Evolutionary conservation across 2,113 vertebrate species (phyloP), one percentile per base, ranked within the genome.

Genomic region (Gobiocypris rarus): DNA sequence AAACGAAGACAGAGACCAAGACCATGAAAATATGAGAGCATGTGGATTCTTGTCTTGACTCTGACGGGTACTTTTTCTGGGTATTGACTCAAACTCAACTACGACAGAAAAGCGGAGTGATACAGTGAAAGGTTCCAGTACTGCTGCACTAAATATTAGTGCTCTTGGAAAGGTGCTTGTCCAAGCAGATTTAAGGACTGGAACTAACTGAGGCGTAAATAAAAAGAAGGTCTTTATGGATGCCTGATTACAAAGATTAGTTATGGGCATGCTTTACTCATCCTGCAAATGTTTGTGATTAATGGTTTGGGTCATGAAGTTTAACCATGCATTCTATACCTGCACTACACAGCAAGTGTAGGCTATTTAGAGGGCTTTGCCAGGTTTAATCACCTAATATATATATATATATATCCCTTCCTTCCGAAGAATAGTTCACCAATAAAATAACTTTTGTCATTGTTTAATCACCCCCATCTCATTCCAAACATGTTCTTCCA

Each of bases 211-310:
- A 38, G 38, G 38, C 7, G 38, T 38, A 50, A 79, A 54, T 81
- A 22, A 83, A 87, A 88, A 81, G 84, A 77, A 31, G 84, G 71
- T 86, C 84, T 86, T 86, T 83, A 88, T 88, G 87, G 87, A 88
- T 88, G 87, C 75, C 77, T 86, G 28, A 76, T 74, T 59, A 80
- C 58, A 83, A 50, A 67, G 22, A 3, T 86, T 31, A 82, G 45
- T 43, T 5, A 71, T 73, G 34, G 14, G 9, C 84, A 86, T 81
- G 84, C 76, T 84, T 26, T 69, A 81, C 24, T 79, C 63, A 52
- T 54, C 41, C 76, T 81, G 56, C 3, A 17, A 82, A 75, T 70
- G 41, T 78, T 50, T 76, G 41, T 58, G 24, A 41, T 34, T 63
- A 61, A 86, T 61, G 48, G 54, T 34, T 71, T 80, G 24, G 63